Evolutionary conservation across 2,113 vertebrate species (phyloP).

Genomic region (Rhinogobius similis): DNA sequence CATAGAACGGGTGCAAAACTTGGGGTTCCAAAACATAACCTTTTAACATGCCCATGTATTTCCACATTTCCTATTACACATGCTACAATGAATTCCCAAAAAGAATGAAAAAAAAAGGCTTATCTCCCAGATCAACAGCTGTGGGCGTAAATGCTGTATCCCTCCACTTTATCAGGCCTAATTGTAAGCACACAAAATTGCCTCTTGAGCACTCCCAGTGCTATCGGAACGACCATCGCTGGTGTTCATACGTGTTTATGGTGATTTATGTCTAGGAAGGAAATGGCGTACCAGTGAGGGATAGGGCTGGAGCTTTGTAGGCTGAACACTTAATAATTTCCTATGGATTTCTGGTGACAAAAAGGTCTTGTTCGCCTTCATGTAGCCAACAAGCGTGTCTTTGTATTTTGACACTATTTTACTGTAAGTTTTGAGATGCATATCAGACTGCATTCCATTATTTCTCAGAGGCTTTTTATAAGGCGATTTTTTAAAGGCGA

Average conservation of each 20-base stretch:
- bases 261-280: conserved; percentile 42
- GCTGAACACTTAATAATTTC: conserved; percentile 9
- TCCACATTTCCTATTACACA: neutral
- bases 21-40: too few relatives aligned
- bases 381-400: conserved; percentile 10
- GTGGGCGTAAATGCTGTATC: neutral
- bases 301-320: conserved; percentile 2
- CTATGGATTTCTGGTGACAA: neutral
- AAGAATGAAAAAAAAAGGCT: neutral
- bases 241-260: conserved; percentile 21
- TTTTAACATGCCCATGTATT: neutral
- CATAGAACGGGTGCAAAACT: too few relatives aligned
- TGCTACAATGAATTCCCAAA: conserved; percentile 3
- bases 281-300: conserved; percentile 32
- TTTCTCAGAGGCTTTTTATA: neutral
- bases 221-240: conserved; percentile 39
- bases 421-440: neutral
- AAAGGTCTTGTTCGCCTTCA: conserved; percentile 16
- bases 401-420: conserved; percentile 21
- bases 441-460: neutral
- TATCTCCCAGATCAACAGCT: conserved; percentile 29
- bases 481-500: neutral
- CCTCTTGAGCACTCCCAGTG: conserved; percentile 21
- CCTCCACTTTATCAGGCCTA: conserved; percentile 31
- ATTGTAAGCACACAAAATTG: conserved; percentile 37